phyloP scores from a whole-genome alignment of 2,888 invertebrate species.

The Calameuta idolon region DNA sequence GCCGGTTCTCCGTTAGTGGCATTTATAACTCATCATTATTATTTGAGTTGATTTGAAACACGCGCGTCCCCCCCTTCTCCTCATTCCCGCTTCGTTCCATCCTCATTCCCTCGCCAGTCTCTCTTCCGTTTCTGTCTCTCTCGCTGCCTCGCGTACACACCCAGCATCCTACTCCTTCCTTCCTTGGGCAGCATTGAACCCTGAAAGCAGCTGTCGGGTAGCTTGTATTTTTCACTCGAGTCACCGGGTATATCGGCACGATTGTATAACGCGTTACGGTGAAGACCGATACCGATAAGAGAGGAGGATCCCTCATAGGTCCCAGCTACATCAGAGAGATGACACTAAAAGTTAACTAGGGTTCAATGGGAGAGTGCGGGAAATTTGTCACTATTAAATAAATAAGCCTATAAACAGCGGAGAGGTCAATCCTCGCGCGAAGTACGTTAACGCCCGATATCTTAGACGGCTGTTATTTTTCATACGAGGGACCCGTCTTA shows the following conservation, averaged over 20 bases:
- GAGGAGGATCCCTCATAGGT: background rate
- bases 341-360: background rate
- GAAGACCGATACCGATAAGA: background rate
- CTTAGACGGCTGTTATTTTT: constrained; percentile 63
- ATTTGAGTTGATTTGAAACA: constrained; percentile 58
- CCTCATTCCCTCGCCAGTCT: constrained; percentile 14
- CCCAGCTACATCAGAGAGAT: background rate
- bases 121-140: constrained; percentile 16
- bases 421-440: constrained; percentile 62
- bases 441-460: constrained; percentile 65
- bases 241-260: constrained; percentile 8
- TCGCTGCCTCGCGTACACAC: background rate
- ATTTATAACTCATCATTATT: constrained; percentile 61
- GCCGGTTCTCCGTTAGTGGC: constrained; percentile 46
- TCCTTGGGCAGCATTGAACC: background rate
- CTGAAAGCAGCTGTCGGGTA: background rate
- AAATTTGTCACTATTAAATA: constrained; percentile 67
- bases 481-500: constrained; percentile 57
- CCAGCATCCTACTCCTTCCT: constrained; percentile 3
- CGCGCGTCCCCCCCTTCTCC: constrained; percentile 33
- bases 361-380: constrained; percentile 38
- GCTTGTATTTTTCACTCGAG: background rate
- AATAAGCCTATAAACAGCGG: constrained; percentile 65
- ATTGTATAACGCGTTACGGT: background rate
- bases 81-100: constrained; percentile 20